Conservation (phyloP, 2,113 vertebrate species). For the Loxodonta africana region DNA sequence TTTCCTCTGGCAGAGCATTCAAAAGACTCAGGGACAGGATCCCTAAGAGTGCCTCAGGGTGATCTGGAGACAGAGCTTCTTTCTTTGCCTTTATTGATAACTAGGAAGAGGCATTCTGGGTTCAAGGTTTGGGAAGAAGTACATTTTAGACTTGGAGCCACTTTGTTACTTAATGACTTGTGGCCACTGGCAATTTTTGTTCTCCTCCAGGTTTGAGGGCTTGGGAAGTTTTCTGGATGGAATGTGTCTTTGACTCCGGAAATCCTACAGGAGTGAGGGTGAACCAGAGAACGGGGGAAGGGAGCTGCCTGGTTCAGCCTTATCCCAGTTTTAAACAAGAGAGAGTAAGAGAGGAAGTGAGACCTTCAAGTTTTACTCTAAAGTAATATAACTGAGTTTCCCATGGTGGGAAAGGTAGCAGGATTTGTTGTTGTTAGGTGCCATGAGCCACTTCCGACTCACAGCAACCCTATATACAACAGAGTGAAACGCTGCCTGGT, state of each 20-base stretch:
- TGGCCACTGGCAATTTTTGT: not conserved
- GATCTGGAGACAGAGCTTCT: not conserved
- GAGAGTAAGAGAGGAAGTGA: not conserved
- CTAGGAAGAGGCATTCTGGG: not conserved
- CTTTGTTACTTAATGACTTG: not conserved
- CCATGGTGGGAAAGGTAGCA: not conserved
- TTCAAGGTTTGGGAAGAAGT: not conserved
- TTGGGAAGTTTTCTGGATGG: not conserved
- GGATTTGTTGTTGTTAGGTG: not conserved
- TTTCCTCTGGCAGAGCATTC: constrained; percentile 25
- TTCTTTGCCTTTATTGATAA: not conserved
- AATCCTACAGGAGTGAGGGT: not conserved
- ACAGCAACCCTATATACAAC: too few species aligned
- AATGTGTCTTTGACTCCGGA: not conserved
- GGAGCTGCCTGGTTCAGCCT: not conserved
- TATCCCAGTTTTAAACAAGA: too few species aligned
- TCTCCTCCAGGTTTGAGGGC: not conserved
- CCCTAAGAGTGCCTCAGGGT: not conserved
- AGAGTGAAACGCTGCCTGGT: too few species aligned
- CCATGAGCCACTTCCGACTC: too few species aligned
- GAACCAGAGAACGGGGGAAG: not conserved
- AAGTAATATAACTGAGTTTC: constrained; percentile 12
- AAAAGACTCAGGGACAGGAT: not conserved
- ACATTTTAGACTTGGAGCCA: constrained; percentile 8
- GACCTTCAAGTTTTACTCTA: not conserved